A percentile compares a stretch with the other conserved stretches of the same genome.
Evolutionary conservation across 2,888 invertebrate species (phyloP).

Genomic region (Diloba caeruleocephala): DNA sequence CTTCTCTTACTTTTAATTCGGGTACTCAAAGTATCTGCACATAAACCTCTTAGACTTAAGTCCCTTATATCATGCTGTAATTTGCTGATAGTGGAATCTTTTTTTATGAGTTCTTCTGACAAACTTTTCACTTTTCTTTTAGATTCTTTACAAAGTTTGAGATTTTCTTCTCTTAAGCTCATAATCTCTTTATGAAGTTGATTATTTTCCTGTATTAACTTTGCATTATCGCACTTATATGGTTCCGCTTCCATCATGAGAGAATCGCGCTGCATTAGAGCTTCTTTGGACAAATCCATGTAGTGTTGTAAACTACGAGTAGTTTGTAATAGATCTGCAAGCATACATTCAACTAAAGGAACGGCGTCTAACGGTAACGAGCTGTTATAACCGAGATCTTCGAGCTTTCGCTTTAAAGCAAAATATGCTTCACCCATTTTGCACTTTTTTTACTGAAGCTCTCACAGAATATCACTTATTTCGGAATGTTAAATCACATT

Average conservation of each 20-base stretch:
- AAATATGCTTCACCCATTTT: conserved; percentile 84
- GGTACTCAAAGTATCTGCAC: conserved; percentile 82
- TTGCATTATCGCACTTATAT: conserved; percentile 94
- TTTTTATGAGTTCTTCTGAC: conserved; percentile 90
- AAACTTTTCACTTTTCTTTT: conserved; percentile 90
- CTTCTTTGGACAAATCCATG: conserved; percentile 92
- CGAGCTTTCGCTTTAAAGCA: conserved; percentile 91
- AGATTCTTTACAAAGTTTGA: conserved; percentile 88
- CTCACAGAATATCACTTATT: conserved; percentile 1
- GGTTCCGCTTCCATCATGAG: conserved; percentile 93
- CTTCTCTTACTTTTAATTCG: conserved; percentile 79
- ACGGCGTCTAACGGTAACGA: conserved; percentile 93
- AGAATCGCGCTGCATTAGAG: conserved; percentile 91
- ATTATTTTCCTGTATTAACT: conserved; percentile 93
- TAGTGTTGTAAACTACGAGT: conserved; percentile 96
- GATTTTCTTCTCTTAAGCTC: conserved; percentile 90
- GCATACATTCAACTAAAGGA: conserved; percentile 93
- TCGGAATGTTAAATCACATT: not conserved
- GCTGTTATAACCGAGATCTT: conserved; percentile 95
- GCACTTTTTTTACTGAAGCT: conserved; percentile 1
- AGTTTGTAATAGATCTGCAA: conserved; percentile 95
- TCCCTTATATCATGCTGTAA: conserved; percentile 82
- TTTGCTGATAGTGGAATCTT: conserved; percentile 79
- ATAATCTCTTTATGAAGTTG: conserved; percentile 91
- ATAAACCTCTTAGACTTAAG: conserved; percentile 80